These are phyloP conservation scores for Pegoplata infirma DNA, from an alignment of 2,888 invertebrate genomes.

Conservation along the genomic window DNA sequence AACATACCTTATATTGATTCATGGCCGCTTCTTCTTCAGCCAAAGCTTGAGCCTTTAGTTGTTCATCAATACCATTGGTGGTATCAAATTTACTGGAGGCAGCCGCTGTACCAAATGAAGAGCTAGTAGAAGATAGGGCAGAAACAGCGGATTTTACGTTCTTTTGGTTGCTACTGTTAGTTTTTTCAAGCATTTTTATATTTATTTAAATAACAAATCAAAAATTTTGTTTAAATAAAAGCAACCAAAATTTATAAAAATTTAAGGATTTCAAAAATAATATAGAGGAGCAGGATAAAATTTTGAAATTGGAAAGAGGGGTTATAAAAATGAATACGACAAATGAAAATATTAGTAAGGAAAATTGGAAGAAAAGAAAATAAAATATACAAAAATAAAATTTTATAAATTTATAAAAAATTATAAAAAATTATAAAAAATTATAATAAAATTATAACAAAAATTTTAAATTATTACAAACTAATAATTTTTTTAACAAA, in stretches of 20 bases:
- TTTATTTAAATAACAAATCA: constrained; percentile 56
- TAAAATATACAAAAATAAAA: constrained; percentile 26
- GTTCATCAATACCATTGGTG: constrained; percentile 90
- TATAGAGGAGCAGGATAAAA: not conserved
- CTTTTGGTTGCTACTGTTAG: constrained; percentile 86
- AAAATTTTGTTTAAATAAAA: too few relatives aligned
- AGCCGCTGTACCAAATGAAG: constrained; percentile 91
- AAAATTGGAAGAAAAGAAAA: constrained; percentile 25
- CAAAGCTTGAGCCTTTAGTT: constrained; percentile 89
- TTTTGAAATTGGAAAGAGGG: not conserved
- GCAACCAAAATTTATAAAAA: constrained; percentile 50
- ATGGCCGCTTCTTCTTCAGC: constrained; percentile 98
- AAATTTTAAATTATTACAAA: not conserved
- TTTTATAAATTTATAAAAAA: constrained; percentile 19
- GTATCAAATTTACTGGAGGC: constrained; percentile 85
- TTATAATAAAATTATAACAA: constrained; percentile 6
- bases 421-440: constrained; percentile 28
- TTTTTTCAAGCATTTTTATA: constrained; percentile 56
- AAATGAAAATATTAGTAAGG: constrained; percentile 36
- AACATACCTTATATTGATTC: constrained; percentile 93
- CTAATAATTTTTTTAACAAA: not conserved
- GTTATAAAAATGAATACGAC: constrained; percentile 18
- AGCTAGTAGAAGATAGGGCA: constrained; percentile 91
- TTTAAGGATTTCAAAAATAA: constrained; percentile 2
- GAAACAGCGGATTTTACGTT: constrained; percentile 93